phyloP scores from a whole-genome alignment of 2,888 invertebrate genomes.

The Frankliniella fusca region DNA sequence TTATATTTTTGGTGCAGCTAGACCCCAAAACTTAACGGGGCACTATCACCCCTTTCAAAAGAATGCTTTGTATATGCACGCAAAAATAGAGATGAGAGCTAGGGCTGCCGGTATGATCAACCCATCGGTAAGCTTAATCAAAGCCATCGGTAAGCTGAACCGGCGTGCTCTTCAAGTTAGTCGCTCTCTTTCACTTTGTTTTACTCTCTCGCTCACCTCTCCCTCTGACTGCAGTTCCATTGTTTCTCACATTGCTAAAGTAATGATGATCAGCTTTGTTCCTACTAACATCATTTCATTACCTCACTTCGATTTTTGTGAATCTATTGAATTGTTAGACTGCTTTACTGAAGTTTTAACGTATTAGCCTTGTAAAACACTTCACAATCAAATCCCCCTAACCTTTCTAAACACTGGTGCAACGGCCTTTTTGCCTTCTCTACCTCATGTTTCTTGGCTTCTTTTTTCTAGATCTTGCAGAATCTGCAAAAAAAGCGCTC shows the following conservation, averaged over 20 bases:
- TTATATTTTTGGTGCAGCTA: too few species aligned
- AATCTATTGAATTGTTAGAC: slow-evolving; percentile 28
- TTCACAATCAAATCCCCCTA: slow-evolving; percentile 9
- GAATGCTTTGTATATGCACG: slow-evolving; percentile 20
- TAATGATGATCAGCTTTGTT: slow-evolving; percentile 21
- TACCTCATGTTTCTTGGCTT: slow-evolving; percentile 41
- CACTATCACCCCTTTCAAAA: background rate
- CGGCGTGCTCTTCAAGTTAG: background rate
- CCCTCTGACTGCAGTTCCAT: slow-evolving; percentile 25
- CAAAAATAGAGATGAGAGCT: background rate
- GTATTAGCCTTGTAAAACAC: background rate
- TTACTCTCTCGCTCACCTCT: slow-evolving; percentile 11
- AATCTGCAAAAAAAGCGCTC: slow-evolving; percentile 98
- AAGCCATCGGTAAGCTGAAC: too few species aligned
- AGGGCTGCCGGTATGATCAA: too few species aligned
- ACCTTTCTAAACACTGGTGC: slow-evolving; percentile 31
- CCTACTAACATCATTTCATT: background rate
- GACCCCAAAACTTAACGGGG: background rate
- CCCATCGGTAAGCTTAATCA: too few species aligned
- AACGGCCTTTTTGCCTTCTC: slow-evolving; percentile 28
- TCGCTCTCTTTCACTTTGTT: background rate
- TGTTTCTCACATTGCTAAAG: slow-evolving; percentile 26
- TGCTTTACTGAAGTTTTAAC: slow-evolving; percentile 24
- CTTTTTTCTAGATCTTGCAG: slow-evolving; percentile 92
- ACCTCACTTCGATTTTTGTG: slow-evolving; percentile 18